Base-by-base conservation (phyloP, 2,888 invertebrate species). In the Therioaphis trifolii region DNA sequence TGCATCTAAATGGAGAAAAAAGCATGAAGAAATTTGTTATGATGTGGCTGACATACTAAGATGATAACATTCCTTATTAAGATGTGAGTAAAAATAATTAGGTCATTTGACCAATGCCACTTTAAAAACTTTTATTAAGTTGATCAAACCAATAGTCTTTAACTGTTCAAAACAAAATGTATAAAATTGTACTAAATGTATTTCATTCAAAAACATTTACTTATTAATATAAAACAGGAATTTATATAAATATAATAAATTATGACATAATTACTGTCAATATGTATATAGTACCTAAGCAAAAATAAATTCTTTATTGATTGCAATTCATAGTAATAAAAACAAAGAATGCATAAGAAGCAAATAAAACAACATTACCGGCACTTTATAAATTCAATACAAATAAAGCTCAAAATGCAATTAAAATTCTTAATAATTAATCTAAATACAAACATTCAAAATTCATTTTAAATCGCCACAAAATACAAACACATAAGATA, bases 51-150 rank as follows among this genome's bases (percentile, higher is more conserved):
- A 72, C 80, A 85, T 46, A 55, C 46, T n/a, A 77, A 85, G 43
- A 63, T 75, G 18, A 18, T 63, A 82, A 82, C 46, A 84, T 77
- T 61, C 68, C 74, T 69, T 85, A 82, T 75, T 84, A 68, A 85
- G 84, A 21, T 79, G 15, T 43, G 21, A n/a, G 46, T 55, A 71
- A 46, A 68, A 35, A 77, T 69, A 80, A 66, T 52, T 77, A 46
- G 68, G 84, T 76, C 74, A 84, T 46, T n/a, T 77, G n/a, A 84
- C 24, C 68, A 84, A 55, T 49, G 77, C 75, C 49, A 74, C 40
- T 21, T 18, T 55, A 79, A 55, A 79, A 63, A n/a, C 9, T 55
- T 29, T 68, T 84, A 27, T 35, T 5, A 75, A 27, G 29, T 74
- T 35, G 58, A 52, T 75, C 55, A 74, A 68, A 46, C 21, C 46